Evolutionary conservation across 2,113 vertebrate genomes (phyloP), one percentile per base, ranked within the genome.

Genomic region (Pogona vitticeps): DNA sequence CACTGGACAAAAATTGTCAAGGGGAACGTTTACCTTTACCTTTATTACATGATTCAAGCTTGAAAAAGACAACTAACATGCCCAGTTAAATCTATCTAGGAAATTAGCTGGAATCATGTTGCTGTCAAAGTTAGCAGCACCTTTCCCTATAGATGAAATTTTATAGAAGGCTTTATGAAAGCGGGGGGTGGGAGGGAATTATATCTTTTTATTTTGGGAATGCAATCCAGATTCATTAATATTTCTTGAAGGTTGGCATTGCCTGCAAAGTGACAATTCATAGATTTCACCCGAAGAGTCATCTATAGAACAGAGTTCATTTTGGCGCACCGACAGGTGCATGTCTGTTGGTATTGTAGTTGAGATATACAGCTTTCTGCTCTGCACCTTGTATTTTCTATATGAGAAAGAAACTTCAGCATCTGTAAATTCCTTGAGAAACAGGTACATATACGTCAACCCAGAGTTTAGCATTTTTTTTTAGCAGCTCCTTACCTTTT

Each of bases 371-470:
- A 28, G 23, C 3, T 20, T 61, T 73, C 38, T 73, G 67, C 40
- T 33, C 15, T 76, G 1, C 61, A 52, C 31, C 46, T 36, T 52
- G 10, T 13, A 76, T 67, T 85, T 59, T 28, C 31, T 38, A 10
- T 84, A 2, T 63, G 71, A 17, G n/a, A 42, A 56, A 85, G 8
- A 76, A 85, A 80, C 13, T 33, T 7, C 77, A 80, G 52, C 67
- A 80, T 81, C 46, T 81, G 58, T 58, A 73, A 65, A 46, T 65
- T 63, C 73, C 58, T 81, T 81, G 14, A 42, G 46, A 63, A 73
- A 75, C 58, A 86, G n/a, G 65, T 21, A 15, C 8, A 71, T 81
- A 78, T 81, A n/a, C n/a, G 28, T 86, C 78, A 86, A n/a, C 68
- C 59, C 58, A 13, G 61, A 78, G 7, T 75, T n/a, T 86, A n/a